Evolutionary conservation across 2,113 vertebrate genomes (phyloP).

Genomic region (Peromyscus polionotus): DNA sequence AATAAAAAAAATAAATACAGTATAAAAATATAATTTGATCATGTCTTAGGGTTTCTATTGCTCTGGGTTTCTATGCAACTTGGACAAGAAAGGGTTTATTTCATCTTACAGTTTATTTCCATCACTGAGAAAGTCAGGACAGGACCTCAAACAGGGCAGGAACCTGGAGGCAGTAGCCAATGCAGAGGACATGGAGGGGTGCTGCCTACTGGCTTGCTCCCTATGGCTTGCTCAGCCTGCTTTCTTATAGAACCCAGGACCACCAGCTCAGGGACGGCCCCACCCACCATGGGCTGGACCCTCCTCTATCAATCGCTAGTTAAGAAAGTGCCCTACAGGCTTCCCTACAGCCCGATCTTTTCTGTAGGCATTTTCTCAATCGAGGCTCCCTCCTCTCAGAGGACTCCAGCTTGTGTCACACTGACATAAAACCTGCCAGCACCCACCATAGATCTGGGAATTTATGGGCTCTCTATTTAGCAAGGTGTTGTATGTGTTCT

Average conservation of each 20-base stretch:
- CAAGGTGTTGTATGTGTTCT: neutral
- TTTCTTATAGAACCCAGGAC: neutral
- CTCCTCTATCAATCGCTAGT: neutral
- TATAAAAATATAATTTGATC: neutral
- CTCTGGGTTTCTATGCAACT: neutral
- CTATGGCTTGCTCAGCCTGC: neutral
- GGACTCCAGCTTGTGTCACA: neutral
- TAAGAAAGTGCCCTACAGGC: neutral
- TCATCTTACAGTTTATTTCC: neutral
- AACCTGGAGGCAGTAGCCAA: neutral
- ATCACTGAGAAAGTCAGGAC: neutral
- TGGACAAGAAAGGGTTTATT: neutral
- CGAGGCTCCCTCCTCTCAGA: neutral
- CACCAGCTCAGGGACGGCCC: neutral
- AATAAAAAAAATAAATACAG: neutral
- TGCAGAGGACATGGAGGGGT: neutral
- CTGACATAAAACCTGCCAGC: neutral
- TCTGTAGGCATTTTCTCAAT: neutral
- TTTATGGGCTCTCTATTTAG: neutral
- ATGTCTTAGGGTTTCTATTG: neutral
- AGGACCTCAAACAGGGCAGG: neutral
- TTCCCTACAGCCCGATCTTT: neutral
- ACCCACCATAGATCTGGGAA: neutral
- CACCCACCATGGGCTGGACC: neutral
- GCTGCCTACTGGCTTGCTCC: neutral